Base-by-base conservation (phyloP, 2,888 invertebrate genomes). In the Esperia sulphurella region DNA sequence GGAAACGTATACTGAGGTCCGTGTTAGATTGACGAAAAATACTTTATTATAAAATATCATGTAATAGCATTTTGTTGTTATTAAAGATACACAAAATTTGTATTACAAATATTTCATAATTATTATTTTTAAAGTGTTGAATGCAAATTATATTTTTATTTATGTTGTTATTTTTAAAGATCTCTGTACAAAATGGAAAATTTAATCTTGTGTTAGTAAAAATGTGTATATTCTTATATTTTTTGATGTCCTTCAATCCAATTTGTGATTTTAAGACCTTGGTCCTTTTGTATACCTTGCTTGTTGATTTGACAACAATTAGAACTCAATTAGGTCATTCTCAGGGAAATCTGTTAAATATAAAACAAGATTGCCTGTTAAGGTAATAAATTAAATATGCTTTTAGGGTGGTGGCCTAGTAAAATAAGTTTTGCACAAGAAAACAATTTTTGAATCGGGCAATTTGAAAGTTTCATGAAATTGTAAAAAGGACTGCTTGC, bases 401-500 rank as follows among this genome's bases (percentile, higher is more conserved):
- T 47, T 49, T 44, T 51, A 59, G 70, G 75, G 75, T 79, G 78
- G 71, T 67, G 81, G 82, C 73, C 72, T 79, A 82, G 56, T 53
- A 46, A 53, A 50, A 65, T 60, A 59, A 63, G 51, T 61, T 59
- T 66, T 75, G 80, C 79, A 80, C 80, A 78, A 79, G 69, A 52
- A 60, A 62, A 60, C 6, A n/a, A n/a, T n/a, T 33, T 33, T 57
- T 3, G 12, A 12, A 41, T 41, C 41, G 1, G 41, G n/a, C n/a
- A 29, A 53, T 57, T 59, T 61, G 35, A 47, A 45, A 46, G 42
- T 45, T 50, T 52, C 48, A 60, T 55, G 50, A 59, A 65, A 62
- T 60, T 70, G 59, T 73, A 73, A 65, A 66, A 67, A 67, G 74
- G 73, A 82, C 75, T 83, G 84, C 84, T 88, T 83, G 87, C 81